Evolutionary conservation across 2,797 vertebrate species (phyloP).

Genomic region (Xenentodon cancila): DNA sequence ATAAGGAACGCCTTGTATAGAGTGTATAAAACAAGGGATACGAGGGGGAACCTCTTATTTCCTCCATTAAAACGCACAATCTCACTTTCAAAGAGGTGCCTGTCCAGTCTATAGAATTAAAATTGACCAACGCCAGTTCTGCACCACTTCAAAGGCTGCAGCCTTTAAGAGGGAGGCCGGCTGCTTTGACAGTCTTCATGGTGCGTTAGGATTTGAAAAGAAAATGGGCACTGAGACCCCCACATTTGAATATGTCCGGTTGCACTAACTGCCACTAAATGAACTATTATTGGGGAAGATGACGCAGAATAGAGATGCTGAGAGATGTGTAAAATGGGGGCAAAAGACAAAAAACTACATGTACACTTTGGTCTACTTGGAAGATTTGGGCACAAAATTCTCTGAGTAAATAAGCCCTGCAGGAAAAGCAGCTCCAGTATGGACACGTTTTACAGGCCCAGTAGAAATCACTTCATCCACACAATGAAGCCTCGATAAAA

Average conservation of each 20-base stretch:
- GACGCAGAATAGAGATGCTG: constrained; percentile 42
- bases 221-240: constrained; percentile 83
- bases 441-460: no score
- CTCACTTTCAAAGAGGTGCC: constrained; percentile 86
- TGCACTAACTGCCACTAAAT: constrained; percentile 90
- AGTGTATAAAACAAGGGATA: constrained; percentile 87
- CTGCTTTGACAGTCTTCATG: constrained; percentile 92
- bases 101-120: constrained; percentile 89
- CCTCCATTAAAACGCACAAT: constrained; percentile 87
- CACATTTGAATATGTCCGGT: constrained; percentile 88
- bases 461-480: background rate
- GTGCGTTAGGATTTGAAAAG: constrained; percentile 95
- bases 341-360: background rate
- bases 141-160: constrained; percentile 93
- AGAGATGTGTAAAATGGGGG: background rate
- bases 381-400: no score
- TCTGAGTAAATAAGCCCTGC: no score
- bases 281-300: constrained; percentile 85
- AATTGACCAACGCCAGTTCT: constrained; percentile 91
- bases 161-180: constrained; percentile 89
- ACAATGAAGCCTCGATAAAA: background rate
- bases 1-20: constrained; percentile 91
- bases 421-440: no score
- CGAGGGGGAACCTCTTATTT: constrained; percentile 83
- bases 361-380: no score